These are phyloP conservation scores for Drosophila elegans DNA, from an alignment of 1,140 invertebrate species.

Conservation along the genomic window DNA sequence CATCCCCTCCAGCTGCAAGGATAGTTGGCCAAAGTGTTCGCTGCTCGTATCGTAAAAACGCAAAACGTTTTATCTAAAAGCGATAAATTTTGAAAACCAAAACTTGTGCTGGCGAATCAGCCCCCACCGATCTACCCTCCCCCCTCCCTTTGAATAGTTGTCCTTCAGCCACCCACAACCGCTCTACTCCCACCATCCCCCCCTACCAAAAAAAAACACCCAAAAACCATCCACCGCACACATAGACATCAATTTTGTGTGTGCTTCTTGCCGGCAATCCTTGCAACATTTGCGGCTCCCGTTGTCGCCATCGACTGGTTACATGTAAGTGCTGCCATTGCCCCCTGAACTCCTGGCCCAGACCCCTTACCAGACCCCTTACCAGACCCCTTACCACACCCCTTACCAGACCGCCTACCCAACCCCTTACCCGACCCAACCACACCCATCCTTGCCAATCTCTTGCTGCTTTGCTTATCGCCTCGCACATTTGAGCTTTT, in stretches of 20 bases:
- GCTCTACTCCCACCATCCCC: not conserved
- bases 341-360: not conserved
- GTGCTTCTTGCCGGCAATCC: slow-evolving; percentile 58
- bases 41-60: slow-evolving; percentile 77
- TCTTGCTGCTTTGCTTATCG: slow-evolving; percentile 78
- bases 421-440: not conserved
- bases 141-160: slow-evolving; percentile 1
- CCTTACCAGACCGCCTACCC: not conserved
- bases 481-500: slow-evolving; percentile 80
- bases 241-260: slow-evolving; percentile 59
- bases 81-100: slow-evolving; percentile 80
- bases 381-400: slow-evolving; percentile 2
- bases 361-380: not conserved
- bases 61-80: slow-evolving; percentile 83
- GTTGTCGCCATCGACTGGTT: slow-evolving; percentile 63
- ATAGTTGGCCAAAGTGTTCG: slow-evolving; percentile 59
- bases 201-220: not conserved
- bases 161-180: not conserved
- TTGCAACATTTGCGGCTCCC: slow-evolving; percentile 51
- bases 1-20: slow-evolving; percentile 33
- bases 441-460: slow-evolving; percentile 16
- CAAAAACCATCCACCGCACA: slow-evolving; percentile 12
- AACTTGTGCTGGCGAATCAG: slow-evolving; percentile 62
- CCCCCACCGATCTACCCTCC: slow-evolving; percentile 20
- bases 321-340: slow-evolving; percentile 60